Evolutionary conservation across 2,888 invertebrate species (phyloP), one percentile per base, ranked within the genome.

Genomic region (Priocnemis perturbator): DNA sequence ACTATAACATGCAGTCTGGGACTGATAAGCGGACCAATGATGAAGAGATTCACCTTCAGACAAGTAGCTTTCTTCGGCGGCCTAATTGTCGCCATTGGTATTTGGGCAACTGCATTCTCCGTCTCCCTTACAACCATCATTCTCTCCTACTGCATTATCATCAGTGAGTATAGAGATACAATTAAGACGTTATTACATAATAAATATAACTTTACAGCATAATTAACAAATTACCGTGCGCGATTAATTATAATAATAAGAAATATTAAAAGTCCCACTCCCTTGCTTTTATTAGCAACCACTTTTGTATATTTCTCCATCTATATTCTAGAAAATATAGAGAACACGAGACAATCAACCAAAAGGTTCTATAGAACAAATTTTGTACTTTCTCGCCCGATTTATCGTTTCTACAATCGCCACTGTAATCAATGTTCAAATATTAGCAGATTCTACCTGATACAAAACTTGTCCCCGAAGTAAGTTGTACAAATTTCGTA

Each of bases 1-100:
- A 87, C 89, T 15, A 83, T 90, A 30, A 87, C 86, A 74, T 90
- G 90, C 74, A 82, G 85, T 55, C 77, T 90, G 69, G 90, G 90
- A 19, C 82, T 90, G 68, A 83, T 90, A 68, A 87, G 87, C 56
- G 90, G 90, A 2, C 90, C 90, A 0, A 80, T 90, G 60, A 78
- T 90, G 71, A 90, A 88, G 69, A 86, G 80, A 67, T 89, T 87
- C 69, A 78, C 85, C 30, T 90, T 87, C 71, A 82, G 87, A 56
- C 81, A 81, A 37, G 86, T 89, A 1, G 87, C 89, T 0, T 78
- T 88, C 20, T 63, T 83, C 48, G 90, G 90, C 9, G 79, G 87
- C 2, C 59, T 78, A 0, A 72, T 87, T 2, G 85, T 89, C 73
- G 86, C 86, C 59, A 23, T 80, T 19, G 90, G 90, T 21, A 87